A percentile compares a stretch with the other conserved stretches of the same genome.
Evolutionary conservation across 2,113 vertebrate species (phyloP).

Genomic region (Peucedramus taeniatus): DNA sequence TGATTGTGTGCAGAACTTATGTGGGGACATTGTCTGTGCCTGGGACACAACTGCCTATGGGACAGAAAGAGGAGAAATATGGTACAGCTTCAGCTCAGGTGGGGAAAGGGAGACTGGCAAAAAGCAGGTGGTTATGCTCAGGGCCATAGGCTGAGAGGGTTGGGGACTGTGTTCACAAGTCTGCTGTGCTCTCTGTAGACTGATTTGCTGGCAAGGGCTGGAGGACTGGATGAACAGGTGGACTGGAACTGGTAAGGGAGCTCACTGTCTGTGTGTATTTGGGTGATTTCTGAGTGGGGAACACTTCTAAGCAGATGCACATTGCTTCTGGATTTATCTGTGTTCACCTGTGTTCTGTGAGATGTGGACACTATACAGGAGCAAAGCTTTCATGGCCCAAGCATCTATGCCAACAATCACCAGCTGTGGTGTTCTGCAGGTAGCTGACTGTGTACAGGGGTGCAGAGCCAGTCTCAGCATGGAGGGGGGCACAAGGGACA

Average conservation of each 20-base stretch:
- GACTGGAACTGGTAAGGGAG: constrained; percentile 93
- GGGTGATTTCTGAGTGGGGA: not conserved
- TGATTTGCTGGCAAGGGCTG: constrained; percentile 82
- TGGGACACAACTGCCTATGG: not conserved
- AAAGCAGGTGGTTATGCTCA: not conserved
- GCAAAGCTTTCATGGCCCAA: not conserved
- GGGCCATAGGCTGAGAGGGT: not conserved
- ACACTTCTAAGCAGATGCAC: not conserved
- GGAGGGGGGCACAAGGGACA: not conserved
- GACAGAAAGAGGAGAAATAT: not conserved
- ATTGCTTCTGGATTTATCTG: not conserved
- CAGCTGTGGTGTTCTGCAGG: not conserved
- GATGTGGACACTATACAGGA: not conserved
- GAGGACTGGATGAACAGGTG: constrained; percentile 87
- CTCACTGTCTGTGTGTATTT: not conserved
- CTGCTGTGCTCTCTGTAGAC: constrained; percentile 72
- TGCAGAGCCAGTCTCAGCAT: not conserved
- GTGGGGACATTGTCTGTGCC: not conserved
- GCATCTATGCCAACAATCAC: not conserved
- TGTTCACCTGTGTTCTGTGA: not conserved
- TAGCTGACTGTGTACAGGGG: not conserved
- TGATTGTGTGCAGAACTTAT: not conserved
- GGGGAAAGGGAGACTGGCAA: not conserved
- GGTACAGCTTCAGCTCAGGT: not conserved
- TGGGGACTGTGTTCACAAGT: not conserved